Evolutionary conservation across 2,113 vertebrate species (phyloP), one percentile per base, ranked within the genome.

Genomic region (Trochalopteron elliotii): DNA sequence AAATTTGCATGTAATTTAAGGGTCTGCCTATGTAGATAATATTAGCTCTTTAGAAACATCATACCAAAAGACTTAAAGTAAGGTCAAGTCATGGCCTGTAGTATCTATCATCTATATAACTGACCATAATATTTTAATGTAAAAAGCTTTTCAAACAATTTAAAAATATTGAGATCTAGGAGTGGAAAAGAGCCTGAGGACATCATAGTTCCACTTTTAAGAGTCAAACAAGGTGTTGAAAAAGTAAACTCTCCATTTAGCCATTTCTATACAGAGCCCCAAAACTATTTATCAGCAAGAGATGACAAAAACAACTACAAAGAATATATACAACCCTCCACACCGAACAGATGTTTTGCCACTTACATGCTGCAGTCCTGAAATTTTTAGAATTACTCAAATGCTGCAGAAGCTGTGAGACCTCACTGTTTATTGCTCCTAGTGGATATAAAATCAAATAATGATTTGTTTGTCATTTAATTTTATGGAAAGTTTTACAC

Each of bases 401-500:
- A 87, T 0, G 0, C 45, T 96, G 86, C 86, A 93, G 90, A 89
- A 96, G 78, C 92, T 95, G 68, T 80, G 65, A 88, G 87, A 57
- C 68, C 83, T 93, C 76, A 72, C 56, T 94, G 65, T 96, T 97
- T 97, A 97, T 97, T 94, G 83, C 85, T 95, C 67, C 91, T 94
- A 47, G 70, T 90, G 68, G 93, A 90, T 79, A 93, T 77, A 95
- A 96, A 96, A 93, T 78, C 86, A 96, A 96, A 91, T 91, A 89
- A 87, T 89, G 80, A 94, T 95, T 94, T 95, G 71, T 94, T 96
- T 96, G 88, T 87, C 37, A 78, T 94, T 94, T 95, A 93, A 60
- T 93, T 96, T 96, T 87, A 93, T 91, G 61, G 93, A 76, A 95
- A 89, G 47, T 93, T 95, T 94, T 92, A 93, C 56, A 82, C 77